Percentiles rank a stretch among this genome's conserved stretches.
Conservation (phyloP, 37 sponge, comb jelly and placozoan species). For the Diacarnus erythraeanus region DNA sequence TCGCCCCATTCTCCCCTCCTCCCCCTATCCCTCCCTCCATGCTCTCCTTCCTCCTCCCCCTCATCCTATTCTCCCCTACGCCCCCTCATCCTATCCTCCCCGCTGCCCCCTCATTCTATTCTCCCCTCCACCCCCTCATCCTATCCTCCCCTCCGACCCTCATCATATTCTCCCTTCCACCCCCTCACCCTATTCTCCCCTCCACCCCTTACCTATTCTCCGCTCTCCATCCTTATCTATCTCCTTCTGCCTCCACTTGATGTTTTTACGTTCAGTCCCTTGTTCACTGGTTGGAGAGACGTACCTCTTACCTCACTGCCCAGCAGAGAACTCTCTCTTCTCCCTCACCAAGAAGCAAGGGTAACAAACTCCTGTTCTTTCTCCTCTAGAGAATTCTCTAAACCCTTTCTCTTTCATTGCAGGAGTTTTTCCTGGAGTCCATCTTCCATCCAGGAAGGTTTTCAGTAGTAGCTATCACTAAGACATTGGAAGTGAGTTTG, state of each 20-base stretch:
- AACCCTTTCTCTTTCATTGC: not conserved
- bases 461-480: conserved; percentile 20
- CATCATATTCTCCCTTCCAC: too few relatives aligned
- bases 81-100: not conserved
- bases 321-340: conserved; percentile 9
- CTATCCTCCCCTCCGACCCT: too few relatives aligned
- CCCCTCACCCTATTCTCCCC: too few relatives aligned
- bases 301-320: conserved; percentile 9
- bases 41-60: conserved; percentile 3
- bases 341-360: conserved; percentile 35
- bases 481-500: conserved; percentile 41
- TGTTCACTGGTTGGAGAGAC: conserved; percentile 4
- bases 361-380: too few relatives aligned
- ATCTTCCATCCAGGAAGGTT: conserved; percentile 55
- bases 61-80: conserved; percentile 2
- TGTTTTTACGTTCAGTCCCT: not conserved
- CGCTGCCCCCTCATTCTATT: not conserved
- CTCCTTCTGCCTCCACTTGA: too few relatives aligned
- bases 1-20: not conserved
- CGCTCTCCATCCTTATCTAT: too few relatives aligned
- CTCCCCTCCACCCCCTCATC: not conserved
- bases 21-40: not conserved
- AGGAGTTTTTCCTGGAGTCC: conserved; percentile 44
- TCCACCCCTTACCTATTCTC: too few relatives aligned
- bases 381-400: too few relatives aligned